phyloP scores from a whole-genome alignment of 1,140 invertebrate species.

The Agraylea sexmaculata region DNA sequence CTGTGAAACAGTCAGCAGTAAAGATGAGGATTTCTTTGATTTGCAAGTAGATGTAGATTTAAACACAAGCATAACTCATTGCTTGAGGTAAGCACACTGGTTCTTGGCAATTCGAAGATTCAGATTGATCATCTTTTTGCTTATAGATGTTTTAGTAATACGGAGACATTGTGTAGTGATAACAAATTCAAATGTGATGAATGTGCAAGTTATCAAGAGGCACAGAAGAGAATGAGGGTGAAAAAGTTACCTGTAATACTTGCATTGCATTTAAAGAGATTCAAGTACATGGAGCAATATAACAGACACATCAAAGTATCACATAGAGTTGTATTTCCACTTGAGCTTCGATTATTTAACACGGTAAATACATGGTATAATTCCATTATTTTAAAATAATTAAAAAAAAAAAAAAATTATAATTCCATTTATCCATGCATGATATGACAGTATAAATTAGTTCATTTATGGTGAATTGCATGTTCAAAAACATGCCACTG shows the following conservation, averaged over 20 bases:
- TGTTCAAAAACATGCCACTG: not conserved
- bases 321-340: constrained; percentile 95
- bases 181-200: constrained; percentile 99
- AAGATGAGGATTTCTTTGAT: constrained; percentile 99
- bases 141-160: constrained; percentile 97
- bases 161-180: constrained; percentile 97
- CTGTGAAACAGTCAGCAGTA: constrained; percentile 98
- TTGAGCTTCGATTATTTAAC: constrained; percentile 95
- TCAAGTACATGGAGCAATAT: constrained; percentile 99
- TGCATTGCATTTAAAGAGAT: constrained; percentile 94
- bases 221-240: constrained; percentile 92
- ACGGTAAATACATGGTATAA: constrained; percentile 55
- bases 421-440: too few relatives aligned
- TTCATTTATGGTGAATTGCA: too few relatives aligned
- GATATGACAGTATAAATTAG: too few relatives aligned
- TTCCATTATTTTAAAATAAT: not conserved
- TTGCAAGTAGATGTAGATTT: constrained; percentile 98
- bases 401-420: constrained; percentile 2
- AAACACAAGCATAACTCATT: constrained; percentile 98
- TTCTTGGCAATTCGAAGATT: too few relatives aligned
- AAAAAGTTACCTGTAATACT: constrained; percentile 97
- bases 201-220: constrained; percentile 98
- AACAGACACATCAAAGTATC: constrained; percentile 98
- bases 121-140: too few relatives aligned
- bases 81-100: too few relatives aligned